These are phyloP conservation scores for Centropristis striata DNA, from an alignment of 2,113 vertebrate genomes.

Conservation along the genomic window DNA sequence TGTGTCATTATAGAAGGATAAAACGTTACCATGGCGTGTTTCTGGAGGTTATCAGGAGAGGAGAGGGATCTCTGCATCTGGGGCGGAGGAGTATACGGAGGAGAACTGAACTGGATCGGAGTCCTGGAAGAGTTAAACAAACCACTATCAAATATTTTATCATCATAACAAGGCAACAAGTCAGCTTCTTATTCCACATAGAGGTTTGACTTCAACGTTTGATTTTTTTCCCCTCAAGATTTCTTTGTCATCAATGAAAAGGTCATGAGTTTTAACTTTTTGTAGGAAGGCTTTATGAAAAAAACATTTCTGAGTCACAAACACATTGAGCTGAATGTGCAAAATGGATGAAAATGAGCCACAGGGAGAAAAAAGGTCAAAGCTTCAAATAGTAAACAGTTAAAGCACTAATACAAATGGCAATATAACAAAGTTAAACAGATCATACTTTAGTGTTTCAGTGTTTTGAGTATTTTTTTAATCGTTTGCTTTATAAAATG, in stretches of 20 bases:
- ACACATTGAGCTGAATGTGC: background rate
- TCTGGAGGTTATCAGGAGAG: slow-evolving; percentile 88
- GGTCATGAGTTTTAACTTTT: background rate
- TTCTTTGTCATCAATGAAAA: background rate
- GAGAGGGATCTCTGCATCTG: slow-evolving; percentile 84
- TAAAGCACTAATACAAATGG: background rate
- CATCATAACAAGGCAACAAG: background rate
- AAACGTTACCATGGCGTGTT: slow-evolving; percentile 87
- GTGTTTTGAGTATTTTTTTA: background rate
- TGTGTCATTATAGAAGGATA: background rate
- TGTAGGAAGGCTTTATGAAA: background rate
- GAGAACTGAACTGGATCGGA: slow-evolving; percentile 71
- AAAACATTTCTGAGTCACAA: background rate
- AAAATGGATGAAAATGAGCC: background rate
- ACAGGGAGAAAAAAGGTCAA: background rate
- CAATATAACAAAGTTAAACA: background rate
- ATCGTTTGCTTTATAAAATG: too few species aligned
- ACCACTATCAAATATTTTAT: background rate
- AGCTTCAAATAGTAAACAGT: background rate
- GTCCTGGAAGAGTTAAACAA: slow-evolving; percentile 67
- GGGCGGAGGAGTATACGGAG: slow-evolving; percentile 70
- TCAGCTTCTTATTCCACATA: too few species aligned
- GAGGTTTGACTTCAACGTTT: too few species aligned
- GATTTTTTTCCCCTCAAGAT: too few species aligned
- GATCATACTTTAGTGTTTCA: background rate